Evolutionary conservation across 2,113 vertebrate species (phyloP).

Genomic region (Gavialis gangeticus): DNA sequence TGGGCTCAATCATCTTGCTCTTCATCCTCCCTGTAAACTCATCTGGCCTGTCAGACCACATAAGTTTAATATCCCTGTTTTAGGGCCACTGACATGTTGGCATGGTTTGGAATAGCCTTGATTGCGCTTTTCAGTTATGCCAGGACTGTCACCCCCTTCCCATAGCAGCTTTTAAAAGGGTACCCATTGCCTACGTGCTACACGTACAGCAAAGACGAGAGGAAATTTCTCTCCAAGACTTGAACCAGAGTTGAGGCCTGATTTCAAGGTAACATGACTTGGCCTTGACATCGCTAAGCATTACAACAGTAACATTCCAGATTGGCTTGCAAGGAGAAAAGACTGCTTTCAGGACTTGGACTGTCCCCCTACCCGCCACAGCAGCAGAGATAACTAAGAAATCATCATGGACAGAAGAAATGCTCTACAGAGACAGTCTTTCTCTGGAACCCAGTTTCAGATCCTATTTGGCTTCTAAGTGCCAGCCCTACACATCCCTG

Average conservation of each 20-base stretch:
- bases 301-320: not conserved
- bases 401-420: not conserved
- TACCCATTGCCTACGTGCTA: fast-evolving
- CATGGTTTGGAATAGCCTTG: not conserved
- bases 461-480: not conserved
- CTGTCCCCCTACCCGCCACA: not conserved
- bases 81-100: not conserved
- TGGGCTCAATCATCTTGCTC: too few relatives aligned
- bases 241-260: not conserved
- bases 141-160: not conserved
- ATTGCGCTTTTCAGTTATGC: not conserved
- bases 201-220: not conserved
- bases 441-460: fast-evolving
- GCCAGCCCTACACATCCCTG: not conserved
- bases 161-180: not conserved
- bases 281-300: not conserved
- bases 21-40: too few relatives aligned
- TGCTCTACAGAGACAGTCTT: fast-evolving
- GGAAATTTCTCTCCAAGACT: not conserved
- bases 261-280: not conserved
- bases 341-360: fast-evolving
- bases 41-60: too few relatives aligned
- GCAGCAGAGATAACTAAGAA: not conserved
- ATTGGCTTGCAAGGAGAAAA: not conserved
- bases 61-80: too few relatives aligned